These are phyloP conservation scores for Steinernema carpocapsae DNA, from an alignment of 2,888 invertebrate genomes.

Conservation along the genomic window DNA sequence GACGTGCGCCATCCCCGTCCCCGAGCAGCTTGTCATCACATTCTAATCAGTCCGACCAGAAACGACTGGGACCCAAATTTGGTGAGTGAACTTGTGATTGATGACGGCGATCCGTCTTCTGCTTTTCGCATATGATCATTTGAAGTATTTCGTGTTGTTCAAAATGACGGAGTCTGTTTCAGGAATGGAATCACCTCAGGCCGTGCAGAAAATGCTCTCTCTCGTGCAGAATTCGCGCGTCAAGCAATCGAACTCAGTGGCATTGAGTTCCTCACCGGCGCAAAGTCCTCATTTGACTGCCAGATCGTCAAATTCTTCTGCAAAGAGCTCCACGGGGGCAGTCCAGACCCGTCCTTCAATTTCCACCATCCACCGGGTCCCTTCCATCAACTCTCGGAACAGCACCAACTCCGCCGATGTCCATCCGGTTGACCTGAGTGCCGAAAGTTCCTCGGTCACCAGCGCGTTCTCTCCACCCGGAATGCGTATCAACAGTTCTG, in stretches of 20 bases:
- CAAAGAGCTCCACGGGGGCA: conserved; percentile 11
- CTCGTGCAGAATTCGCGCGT: conserved; percentile 71
- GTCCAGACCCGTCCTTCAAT: not conserved
- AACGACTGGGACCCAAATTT: conserved; percentile 38
- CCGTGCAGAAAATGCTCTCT: conserved; percentile 90
- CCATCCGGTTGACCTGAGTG: conserved; percentile 39
- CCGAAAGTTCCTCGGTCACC: conserved; percentile 43
- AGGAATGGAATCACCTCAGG: conserved; percentile 92
- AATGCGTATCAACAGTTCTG: conserved; percentile 21
- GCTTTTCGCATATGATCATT: not conserved
- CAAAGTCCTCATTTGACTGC: conserved; percentile 35
- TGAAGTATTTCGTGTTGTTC: not conserved
- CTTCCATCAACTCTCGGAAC: conserved; percentile 24
- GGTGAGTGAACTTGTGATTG: too few species aligned
- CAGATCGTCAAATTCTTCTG: conserved; percentile 29
- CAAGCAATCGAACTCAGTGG: conserved; percentile 36
- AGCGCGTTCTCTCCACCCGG: conserved; percentile 35
- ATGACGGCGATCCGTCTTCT: too few species aligned
- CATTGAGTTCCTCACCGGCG: conserved; percentile 19
- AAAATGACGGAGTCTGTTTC: not conserved
- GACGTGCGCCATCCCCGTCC: conserved; percentile 78
- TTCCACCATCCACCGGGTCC: not conserved
- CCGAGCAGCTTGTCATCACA: conserved; percentile 81
- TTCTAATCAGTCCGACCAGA: conserved; percentile 77
- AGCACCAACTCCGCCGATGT: conserved; percentile 29